Percentiles rank a stretch among this genome's conserved stretches.
phyloP scores from a whole-genome alignment of 1,140 invertebrate genomes.

The Drosophila repleta region DNA sequence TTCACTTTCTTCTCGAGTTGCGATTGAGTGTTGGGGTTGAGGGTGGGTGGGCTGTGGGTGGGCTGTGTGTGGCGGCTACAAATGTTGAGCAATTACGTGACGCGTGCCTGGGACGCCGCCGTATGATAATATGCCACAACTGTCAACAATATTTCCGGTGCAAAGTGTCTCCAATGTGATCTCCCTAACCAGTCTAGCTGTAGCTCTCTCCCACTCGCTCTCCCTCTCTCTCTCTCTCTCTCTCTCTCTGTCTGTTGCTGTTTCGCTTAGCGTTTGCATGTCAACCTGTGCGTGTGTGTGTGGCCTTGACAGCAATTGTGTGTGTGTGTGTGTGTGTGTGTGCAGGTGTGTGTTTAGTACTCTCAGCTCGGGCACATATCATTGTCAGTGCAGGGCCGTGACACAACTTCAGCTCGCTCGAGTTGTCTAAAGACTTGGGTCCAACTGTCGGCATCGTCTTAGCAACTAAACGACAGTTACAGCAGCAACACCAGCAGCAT shows the following conservation, averaged over 20 bases:
- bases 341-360: conserved; percentile 18
- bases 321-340: conserved; percentile 6
- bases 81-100: conserved; percentile 44
- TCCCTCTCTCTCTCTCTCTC: neutral
- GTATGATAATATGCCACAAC: conserved; percentile 80
- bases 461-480: conserved; percentile 67
- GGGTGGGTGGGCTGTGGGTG: conserved; percentile 13
- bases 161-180: conserved; percentile 7
- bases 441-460: conserved; percentile 74
- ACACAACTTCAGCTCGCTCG: conserved; percentile 67
- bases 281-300: conserved; percentile 21
- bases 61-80: neutral
- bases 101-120: conserved; percentile 40
- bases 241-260: conserved; percentile 1
- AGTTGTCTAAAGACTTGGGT: conserved; percentile 74
- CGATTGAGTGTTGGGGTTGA: conserved; percentile 32
- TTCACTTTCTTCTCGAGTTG: conserved; percentile 24
- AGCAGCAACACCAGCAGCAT: conserved; percentile 53
- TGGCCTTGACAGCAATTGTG: conserved; percentile 44
- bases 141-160: conserved; percentile 77
- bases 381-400: conserved; percentile 67
- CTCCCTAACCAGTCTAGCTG: too few relatives aligned
- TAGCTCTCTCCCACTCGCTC: neutral
- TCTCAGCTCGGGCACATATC: conserved; percentile 64
- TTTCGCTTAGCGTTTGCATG: neutral